phyloP scores from a whole-genome alignment of 64 coral and sea anemone genomes.

The Trachythela sp. region DNA sequence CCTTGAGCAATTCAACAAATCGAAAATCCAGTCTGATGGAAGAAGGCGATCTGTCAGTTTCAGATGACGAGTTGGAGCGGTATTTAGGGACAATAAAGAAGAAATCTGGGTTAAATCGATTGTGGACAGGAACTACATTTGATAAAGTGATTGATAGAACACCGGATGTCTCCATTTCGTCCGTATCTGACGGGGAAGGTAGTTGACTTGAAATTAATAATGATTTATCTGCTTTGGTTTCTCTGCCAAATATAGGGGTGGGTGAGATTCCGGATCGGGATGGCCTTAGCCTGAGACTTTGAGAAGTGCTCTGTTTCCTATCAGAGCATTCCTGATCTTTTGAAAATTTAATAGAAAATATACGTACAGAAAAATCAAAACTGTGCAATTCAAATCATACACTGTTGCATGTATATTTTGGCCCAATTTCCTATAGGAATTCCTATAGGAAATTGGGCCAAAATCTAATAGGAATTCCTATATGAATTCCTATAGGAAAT shows the following conservation, averaged over 20 bases:
- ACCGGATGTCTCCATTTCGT: constrained; percentile 71
- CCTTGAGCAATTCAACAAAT: neutral
- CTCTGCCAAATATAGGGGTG: neutral
- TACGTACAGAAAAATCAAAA: no score
- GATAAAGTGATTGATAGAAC: constrained; percentile 60
- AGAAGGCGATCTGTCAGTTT: constrained; percentile 48
- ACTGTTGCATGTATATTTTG: no score
- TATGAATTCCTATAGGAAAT: no score
- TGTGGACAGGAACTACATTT: constrained; percentile 64
- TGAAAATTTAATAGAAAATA: no score
- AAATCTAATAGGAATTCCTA: no score
- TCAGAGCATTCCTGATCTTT: no score
- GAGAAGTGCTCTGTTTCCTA: no score
- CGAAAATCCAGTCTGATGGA: constrained; percentile 55
- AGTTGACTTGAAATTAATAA: constrained; percentile 32
- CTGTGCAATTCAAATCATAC: no score
- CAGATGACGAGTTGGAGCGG: constrained; percentile 60
- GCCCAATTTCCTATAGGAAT: no score
- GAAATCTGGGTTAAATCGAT: constrained; percentile 62
- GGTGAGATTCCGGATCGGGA: neutral
- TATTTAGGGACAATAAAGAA: constrained; percentile 65
- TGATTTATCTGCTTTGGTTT: neutral
- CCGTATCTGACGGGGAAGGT: constrained; percentile 38
- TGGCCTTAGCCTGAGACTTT: no score
- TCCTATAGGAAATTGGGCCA: no score